These are phyloP conservation scores for Athalia rosae DNA, from an alignment of 2,888 invertebrate species.

Conservation along the genomic window DNA sequence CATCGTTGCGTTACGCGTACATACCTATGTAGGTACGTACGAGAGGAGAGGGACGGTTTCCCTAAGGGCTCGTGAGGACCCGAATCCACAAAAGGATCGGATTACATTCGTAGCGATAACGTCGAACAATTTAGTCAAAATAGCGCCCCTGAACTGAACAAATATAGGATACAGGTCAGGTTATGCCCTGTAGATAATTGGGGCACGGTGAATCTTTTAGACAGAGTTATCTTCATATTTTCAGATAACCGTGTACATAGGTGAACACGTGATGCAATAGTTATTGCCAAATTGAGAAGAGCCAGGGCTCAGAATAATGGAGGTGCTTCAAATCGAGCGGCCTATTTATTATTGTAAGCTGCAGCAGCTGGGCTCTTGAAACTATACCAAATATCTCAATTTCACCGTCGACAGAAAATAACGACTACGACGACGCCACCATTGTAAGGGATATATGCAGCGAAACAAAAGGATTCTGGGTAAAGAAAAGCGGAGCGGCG, in stretches of 20 bases:
- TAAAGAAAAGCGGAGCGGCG: constrained; percentile 6
- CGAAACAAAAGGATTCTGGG: constrained; percentile 20
- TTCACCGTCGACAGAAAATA: not conserved
- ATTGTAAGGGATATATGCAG: not conserved
- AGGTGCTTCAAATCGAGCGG: constrained; percentile 18
- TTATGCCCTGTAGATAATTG: too few species aligned
- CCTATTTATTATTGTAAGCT: not conserved
- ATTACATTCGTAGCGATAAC: constrained; percentile 16
- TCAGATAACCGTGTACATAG: too few species aligned
- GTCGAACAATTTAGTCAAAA: not conserved
- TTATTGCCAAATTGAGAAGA: constrained; percentile 6
- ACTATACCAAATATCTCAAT: constrained; percentile 25
- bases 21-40: too few species aligned
- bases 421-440: constrained; percentile 1
- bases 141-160: not conserved
- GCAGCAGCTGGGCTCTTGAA: not conserved
- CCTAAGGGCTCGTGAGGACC: not conserved
- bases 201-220: too few species aligned
- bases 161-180: not conserved
- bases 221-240: too few species aligned
- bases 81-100: constrained; percentile 11
- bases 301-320: not conserved
- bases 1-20: not conserved
- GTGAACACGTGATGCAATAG: not conserved
- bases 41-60: constrained; percentile 13